A percentile compares a stretch with the other conserved stretches of the same genome.
Evolutionary conservation across 2,113 vertebrate genomes (phyloP).

Genomic region (Macquaria australasica): DNA sequence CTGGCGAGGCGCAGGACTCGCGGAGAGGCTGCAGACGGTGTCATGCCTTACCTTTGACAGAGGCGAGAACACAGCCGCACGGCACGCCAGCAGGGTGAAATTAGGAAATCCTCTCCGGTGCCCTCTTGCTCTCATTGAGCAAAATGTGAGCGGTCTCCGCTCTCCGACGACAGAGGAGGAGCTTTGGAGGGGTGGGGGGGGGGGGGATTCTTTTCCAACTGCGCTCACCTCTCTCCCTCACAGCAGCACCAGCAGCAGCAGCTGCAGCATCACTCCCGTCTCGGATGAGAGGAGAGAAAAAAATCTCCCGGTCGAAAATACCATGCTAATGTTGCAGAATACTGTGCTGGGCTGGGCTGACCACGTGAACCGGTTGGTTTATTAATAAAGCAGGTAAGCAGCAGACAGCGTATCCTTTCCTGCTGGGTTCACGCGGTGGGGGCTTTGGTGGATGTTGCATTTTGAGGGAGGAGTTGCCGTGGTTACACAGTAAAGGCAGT

Average conservation of each 20-base stretch:
- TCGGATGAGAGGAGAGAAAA: conserved; percentile 39
- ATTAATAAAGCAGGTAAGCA: conserved; percentile 68
- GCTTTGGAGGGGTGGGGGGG: conserved; percentile 51
- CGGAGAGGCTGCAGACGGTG: conserved; percentile 26
- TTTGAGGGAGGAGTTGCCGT: conserved; percentile 81
- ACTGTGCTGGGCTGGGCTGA: conserved; percentile 45
- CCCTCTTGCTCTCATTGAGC: conserved; percentile 80
- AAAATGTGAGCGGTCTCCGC: conserved; percentile 70
- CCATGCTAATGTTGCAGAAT: conserved; percentile 59
- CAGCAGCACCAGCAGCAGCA: conserved; percentile 43
- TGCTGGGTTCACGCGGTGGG: conserved; percentile 37
- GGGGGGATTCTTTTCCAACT: conserved; percentile 56
- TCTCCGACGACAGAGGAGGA: conserved; percentile 79
- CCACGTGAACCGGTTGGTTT: conserved; percentile 63
- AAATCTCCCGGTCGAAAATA: conserved; percentile 22
- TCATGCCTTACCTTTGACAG: conserved; percentile 76
- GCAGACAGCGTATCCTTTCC: conserved; percentile 37
- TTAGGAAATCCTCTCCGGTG: conserved; percentile 73
- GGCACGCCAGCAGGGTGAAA: conserved; percentile 63
- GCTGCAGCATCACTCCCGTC: conserved; percentile 57
- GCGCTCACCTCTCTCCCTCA: conserved; percentile 72
- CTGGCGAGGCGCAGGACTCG: conserved; percentile 57
- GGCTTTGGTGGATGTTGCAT: conserved; percentile 63
- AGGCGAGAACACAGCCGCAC: conserved; percentile 64
- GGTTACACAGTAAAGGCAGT: conserved; percentile 78